Base-by-base conservation (phyloP, 2,797 vertebrate species). In the Gambusia yucatana region DNA sequence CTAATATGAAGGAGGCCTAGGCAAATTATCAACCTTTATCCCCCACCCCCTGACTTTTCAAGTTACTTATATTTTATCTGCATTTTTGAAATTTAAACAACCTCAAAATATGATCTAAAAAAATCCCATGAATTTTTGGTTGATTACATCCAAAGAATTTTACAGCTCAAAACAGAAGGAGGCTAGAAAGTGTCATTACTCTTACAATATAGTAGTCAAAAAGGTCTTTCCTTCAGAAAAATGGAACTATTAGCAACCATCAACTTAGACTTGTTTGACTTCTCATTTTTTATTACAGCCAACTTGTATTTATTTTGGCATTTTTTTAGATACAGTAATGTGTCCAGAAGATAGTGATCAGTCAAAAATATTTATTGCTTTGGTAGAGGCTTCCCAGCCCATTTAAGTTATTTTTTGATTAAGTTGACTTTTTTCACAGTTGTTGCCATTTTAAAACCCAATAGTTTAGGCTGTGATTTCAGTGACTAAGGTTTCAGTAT, bases 281-380 rank as follows among this genome's bases (percentile, higher is more conserved):
- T 65, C 55, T 72, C 74, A 50, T 69, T 83, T 43, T 70, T 0
- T 30, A 55, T 82, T 80, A 82, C 71, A 90, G 81, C 84, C 73
- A 78, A 78, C 57, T 79, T 67, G 55, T 46, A 73, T 82, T 78
- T 90, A 86, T 77, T 1, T 72, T 47, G 39, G 74, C 8, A 79
- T 57, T 30, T 76, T 67, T 67, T 39, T 41, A 86, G 46, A 82
- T 83, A 86, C 82, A 89, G 74, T 83, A 65, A 83, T 76, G 74
- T 82, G 80, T 87, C 82, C 85, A 82, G 65, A 59, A 59, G 74
- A 74, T 46, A 63, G 83, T 82, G 77, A 77, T 84, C 52, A 79
- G 72, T 85, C 78, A 89, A 61, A 59, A 86, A 75, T 81, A 83
- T 88, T 84, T 92, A 91, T 93, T 94, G 90, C 92, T 93, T 94